These are phyloP conservation scores for Dynastes hyllus DNA, from an alignment of 2,888 invertebrate species.

Conservation along the genomic window DNA sequence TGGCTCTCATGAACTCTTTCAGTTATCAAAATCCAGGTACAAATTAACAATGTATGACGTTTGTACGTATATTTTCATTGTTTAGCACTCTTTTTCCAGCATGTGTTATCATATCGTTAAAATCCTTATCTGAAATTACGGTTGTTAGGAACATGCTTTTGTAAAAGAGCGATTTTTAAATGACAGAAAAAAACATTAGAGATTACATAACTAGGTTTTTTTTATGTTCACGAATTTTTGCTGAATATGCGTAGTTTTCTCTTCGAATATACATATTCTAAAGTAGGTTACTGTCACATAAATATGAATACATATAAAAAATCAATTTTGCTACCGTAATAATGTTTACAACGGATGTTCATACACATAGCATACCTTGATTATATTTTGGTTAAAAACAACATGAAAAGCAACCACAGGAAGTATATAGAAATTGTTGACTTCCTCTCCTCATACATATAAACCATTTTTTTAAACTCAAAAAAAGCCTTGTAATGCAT, in stretches of 20 bases:
- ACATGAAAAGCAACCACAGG: conserved; percentile 15
- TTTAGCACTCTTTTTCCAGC: not conserved
- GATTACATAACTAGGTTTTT: conserved; percentile 2
- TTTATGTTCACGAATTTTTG: conserved; percentile 6
- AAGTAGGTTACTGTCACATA: not conserved
- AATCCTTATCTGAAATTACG: conserved; percentile 9
- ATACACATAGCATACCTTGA: not conserved
- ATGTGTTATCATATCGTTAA: not conserved
- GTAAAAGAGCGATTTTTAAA: not conserved
- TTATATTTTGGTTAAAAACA: conserved; percentile 18
- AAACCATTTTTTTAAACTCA: not conserved
- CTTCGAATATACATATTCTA: not conserved
- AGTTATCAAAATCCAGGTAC: too few relatives aligned
- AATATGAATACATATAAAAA: not conserved
- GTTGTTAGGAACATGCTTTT: not conserved
- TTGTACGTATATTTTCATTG: not conserved
- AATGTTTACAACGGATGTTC: conserved; percentile 28
- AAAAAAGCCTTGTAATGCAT: not conserved
- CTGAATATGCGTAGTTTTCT: not conserved
- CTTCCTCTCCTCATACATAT: not conserved
- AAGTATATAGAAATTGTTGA: conserved; percentile 15
- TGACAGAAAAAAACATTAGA: conserved; percentile 19
- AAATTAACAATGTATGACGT: not conserved
- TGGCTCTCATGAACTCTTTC: too few relatives aligned
- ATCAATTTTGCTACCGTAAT: not conserved